phyloP scores from a whole-genome alignment of 2,113 vertebrate genomes.

The Dipodomys spectabilis region DNA sequence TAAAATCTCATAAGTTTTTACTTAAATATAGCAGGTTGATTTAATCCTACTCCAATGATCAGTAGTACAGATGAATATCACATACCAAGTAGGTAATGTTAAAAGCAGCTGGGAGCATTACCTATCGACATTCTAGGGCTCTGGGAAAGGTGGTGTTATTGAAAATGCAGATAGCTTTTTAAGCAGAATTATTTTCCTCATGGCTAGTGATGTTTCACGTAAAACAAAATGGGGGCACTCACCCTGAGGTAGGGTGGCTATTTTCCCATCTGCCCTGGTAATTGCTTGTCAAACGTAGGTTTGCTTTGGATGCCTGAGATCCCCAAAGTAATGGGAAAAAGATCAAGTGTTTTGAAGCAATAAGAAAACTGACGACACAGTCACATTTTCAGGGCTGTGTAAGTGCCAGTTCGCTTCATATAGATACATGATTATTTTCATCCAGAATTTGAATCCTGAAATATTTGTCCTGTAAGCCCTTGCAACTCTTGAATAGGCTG shows the following conservation, averaged over 20 bases:
- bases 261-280: conserved; percentile 81
- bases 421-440: conserved; percentile 75
- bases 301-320: conserved; percentile 75
- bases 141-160: conserved; percentile 71
- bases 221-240: conserved; percentile 81
- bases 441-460: conserved; percentile 74
- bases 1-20: conserved; percentile 71
- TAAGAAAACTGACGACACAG: conserved; percentile 76
- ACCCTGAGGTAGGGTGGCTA: conserved; percentile 73
- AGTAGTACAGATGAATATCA: conserved; percentile 69
- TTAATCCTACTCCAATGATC: conserved; percentile 63
- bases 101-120: conserved; percentile 66
- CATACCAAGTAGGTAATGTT: conserved; percentile 64
- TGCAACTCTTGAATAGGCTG: conserved; percentile 54
- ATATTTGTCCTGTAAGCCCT: conserved; percentile 77
- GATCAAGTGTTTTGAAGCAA: conserved; percentile 81
- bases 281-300: conserved; percentile 79
- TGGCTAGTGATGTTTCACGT: conserved; percentile 80
- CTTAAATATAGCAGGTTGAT: conserved; percentile 71
- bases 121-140: conserved; percentile 67
- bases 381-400: conserved; percentile 70
- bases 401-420: conserved; percentile 73
- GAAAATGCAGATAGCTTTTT: conserved; percentile 82
- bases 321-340: conserved; percentile 77
- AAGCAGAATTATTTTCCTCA: conserved; percentile 80